Evolutionary conservation across 2,797 vertebrate species (phyloP), one percentile per base, ranked within the genome.

Genomic region (Cacajao melanocephalus): DNA sequence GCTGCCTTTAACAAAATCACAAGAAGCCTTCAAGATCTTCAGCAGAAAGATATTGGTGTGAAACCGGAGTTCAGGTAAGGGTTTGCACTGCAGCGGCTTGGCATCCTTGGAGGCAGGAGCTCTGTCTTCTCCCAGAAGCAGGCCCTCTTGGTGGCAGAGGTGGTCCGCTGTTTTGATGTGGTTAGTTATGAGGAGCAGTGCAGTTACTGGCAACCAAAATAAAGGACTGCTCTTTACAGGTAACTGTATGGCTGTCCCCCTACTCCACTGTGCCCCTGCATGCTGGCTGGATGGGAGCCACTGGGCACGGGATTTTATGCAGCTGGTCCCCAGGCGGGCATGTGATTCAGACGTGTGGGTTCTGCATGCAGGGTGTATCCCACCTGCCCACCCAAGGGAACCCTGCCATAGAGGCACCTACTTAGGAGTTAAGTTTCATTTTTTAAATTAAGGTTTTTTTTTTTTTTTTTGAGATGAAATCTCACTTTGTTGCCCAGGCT

Each of bases 1-100:
- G 99, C 99, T 7, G 99, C 99, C 85, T 99, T 99, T 98, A 99
- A 99, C 98, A 99, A 99, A 99, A 99, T 99, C 94, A 99, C 99
- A 0, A 99, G 99, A 97, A 99, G 99, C 97, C 99, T 99, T 97
- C 99, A 99, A 97, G 99, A 99, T n/a, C 98, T 99, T 95, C 99
- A 99, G 98, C 99, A 99, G 98, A 99, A 99, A 96, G 99, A 99
- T 73, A 98, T 99, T 6, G 99, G 99, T 20, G 99, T 99, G 96
- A 99, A 99, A 96, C 99, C 99, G 0, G 99, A 99, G 88, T 99
- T 99, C 98, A 99, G 99, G 99, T 99, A 96, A 98, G 98, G 4
- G 72, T 8, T 41, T 14, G 41, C 0, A 20, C 36, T 0, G 19
- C 5, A 4, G 30, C 2, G 8, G 55, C 26, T 46, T 0, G 0